phyloP scores from a whole-genome alignment of 2,888 invertebrate species.

The Apoderus coryli region DNA sequence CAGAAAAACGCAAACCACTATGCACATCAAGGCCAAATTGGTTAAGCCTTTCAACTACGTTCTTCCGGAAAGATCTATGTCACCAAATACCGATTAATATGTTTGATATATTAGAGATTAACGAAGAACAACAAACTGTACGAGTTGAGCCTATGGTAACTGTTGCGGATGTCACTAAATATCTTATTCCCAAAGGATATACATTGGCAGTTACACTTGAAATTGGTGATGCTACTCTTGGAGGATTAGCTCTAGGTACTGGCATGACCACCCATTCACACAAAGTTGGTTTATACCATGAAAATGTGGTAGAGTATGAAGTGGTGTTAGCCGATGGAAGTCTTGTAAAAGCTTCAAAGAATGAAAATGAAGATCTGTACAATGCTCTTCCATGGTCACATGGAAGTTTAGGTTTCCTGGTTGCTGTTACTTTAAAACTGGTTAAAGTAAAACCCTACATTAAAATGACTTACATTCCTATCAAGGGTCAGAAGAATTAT shows the following conservation, averaged over 20 bases:
- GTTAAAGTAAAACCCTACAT: conserved; percentile 47
- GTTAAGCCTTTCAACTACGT: conserved; percentile 51
- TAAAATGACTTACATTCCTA: conserved; percentile 47
- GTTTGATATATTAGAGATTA: conserved; percentile 44
- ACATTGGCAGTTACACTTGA: conserved; percentile 54
- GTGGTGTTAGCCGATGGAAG: conserved; percentile 48
- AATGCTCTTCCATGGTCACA: conserved; percentile 50
- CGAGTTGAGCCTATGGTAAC: conserved; percentile 54
- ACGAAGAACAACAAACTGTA: conserved; percentile 42
- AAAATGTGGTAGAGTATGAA: conserved; percentile 49
- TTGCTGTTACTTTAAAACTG: conserved; percentile 46
- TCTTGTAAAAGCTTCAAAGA: conserved; percentile 39
- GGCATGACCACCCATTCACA: conserved; percentile 66
- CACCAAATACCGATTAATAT: conserved; percentile 48
- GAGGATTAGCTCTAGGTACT: conserved; percentile 52
- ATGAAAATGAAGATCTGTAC: conserved; percentile 43
- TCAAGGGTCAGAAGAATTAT: conserved; percentile 45
- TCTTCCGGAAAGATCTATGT: conserved; percentile 48
- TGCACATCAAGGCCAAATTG: conserved; percentile 57
- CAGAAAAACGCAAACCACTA: conserved; percentile 36
- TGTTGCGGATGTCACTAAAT: conserved; percentile 48
- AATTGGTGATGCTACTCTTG: conserved; percentile 52
- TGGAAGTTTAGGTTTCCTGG: conserved; percentile 50
- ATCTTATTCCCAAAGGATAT: conserved; percentile 48
- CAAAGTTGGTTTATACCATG: conserved; percentile 54